Percentiles rank a stretch among this genome's conserved stretches.
phyloP scores from a whole-genome alignment of 2,888 invertebrate species.

The Morpho helenor region DNA sequence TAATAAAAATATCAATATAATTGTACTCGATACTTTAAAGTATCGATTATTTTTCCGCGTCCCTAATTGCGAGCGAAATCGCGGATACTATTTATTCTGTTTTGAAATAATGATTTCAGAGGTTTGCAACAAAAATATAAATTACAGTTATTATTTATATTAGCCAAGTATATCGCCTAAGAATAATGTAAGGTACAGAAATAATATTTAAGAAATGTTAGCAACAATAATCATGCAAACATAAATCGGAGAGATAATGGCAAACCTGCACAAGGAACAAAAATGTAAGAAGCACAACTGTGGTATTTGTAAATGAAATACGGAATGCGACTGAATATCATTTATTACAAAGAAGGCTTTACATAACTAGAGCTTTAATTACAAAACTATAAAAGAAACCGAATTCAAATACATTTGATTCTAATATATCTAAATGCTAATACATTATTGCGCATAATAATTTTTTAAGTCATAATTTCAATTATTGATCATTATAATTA shows the following conservation, averaged over 20 bases:
- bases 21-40: no score
- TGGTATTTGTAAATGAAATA: slow-evolving; percentile 65
- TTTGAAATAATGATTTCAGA: no score
- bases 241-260: slow-evolving; percentile 57
- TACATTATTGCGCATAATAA: slow-evolving; percentile 29
- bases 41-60: no score
- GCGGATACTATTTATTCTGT: no score
- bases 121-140: slow-evolving; percentile 3
- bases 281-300: slow-evolving; percentile 46
- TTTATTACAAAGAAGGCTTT: slow-evolving; percentile 75
- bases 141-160: neutral
- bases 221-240: slow-evolving; percentile 19
- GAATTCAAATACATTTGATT: slow-evolving; percentile 34
- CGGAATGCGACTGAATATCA: slow-evolving; percentile 65
- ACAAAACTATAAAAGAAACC: slow-evolving; percentile 55
- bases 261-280: slow-evolving; percentile 77
- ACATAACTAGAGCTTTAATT: slow-evolving; percentile 62
- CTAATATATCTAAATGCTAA: slow-evolving; percentile 38
- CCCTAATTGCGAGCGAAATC: no score
- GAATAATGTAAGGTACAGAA: neutral
- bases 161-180: neutral
- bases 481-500: slow-evolving; percentile 31
- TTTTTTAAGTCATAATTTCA: slow-evolving; percentile 26
- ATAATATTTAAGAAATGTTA: slow-evolving; percentile 6
- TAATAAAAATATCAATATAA: no score